Base-by-base conservation (phyloP, 2,888 invertebrate genomes). In the Nomada flava region DNA sequence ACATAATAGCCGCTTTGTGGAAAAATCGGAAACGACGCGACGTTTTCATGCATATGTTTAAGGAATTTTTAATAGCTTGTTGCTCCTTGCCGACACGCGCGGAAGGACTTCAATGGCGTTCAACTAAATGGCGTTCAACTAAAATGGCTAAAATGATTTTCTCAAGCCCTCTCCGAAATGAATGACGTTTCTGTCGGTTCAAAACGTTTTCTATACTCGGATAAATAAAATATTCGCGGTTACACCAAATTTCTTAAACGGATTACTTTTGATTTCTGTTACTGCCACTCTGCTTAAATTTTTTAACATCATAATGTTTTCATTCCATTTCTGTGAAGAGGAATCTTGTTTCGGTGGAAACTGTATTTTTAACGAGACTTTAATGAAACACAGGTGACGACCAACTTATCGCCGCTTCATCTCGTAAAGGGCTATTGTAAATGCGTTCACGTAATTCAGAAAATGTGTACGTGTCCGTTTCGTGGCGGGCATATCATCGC, bases 381-480 rank as follows among this genome's bases (percentile, higher is more conserved):
- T 69, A 63, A 73, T n/a, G 80, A 83, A 83, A 83, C 74, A 50
- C 74, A 83, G 72, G 68, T 67, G 72, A 72, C 73, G 71, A 55
- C 42, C 11, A 3, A 53, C 18, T 84, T 87, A 87, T 87, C 87
- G 62, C 3, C 42, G 2, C n/a, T 0, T 52, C 74, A 83, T 87
- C 85, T 86, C 67, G 67, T 42, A 65, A 73, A 65, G 63, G 26
- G 62, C 59, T 80, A 87, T 87, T 87, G 80, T 81, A 62, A 86
- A 86, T 77, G 87, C 71, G 73, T 87, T 84, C 87, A 87, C 87
- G 87, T 87, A 86, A 87, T 84, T 87, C 86, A 87, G 86, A 84
- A 87, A 86, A 73, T n/a, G 62, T 83, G 72, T 87, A 80, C 87
- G 84, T 84, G 87, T 79, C 70, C 87, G 87, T 87, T 86, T 81